phyloP scores from a whole-genome alignment of 2,113 vertebrate species.

The Alethe diademata region DNA sequence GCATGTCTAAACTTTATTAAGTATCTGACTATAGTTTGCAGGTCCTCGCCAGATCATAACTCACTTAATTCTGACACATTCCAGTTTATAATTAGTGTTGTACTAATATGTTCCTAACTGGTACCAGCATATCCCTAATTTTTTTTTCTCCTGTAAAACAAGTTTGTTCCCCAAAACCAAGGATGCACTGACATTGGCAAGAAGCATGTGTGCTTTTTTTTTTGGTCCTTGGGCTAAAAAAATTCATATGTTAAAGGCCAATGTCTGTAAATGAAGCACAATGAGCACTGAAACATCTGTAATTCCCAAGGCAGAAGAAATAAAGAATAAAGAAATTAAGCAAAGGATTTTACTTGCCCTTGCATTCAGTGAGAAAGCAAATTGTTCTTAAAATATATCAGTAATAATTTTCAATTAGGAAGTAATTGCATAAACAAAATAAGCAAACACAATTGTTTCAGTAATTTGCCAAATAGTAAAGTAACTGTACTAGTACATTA shows the following conservation, averaged over 20 bases:
- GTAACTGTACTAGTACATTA: background rate
- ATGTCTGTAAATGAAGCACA: background rate
- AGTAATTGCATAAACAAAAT: background rate
- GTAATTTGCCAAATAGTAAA: background rate
- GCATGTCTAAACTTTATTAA: constrained; percentile 78
- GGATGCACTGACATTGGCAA: constrained; percentile 38
- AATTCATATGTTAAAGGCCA: background rate
- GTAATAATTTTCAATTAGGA: constrained; percentile 2
- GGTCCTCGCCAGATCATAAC: constrained; percentile 72
- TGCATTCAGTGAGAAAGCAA: background rate
- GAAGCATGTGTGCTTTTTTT: background rate
- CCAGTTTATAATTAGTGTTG: constrained; percentile 73
- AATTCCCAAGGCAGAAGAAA: background rate
- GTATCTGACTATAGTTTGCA: constrained; percentile 76
- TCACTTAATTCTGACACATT: constrained; percentile 77
- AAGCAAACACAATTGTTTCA: background rate
- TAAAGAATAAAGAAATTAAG: background rate
- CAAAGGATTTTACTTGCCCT: background rate
- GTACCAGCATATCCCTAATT: constrained; percentile 43
- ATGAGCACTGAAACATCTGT: background rate
- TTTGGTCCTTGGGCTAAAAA: constrained; percentile 5
- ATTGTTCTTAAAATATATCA: constrained; percentile 12
- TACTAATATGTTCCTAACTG: constrained; percentile 70
- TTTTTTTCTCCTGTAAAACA: constrained; percentile 52
- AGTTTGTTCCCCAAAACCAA: constrained; percentile 36